A percentile compares a stretch with the other conserved stretches of the same genome.
Evolutionary conservation across 2,113 vertebrate species (phyloP).

Genomic region (Nibea coibor): DNA sequence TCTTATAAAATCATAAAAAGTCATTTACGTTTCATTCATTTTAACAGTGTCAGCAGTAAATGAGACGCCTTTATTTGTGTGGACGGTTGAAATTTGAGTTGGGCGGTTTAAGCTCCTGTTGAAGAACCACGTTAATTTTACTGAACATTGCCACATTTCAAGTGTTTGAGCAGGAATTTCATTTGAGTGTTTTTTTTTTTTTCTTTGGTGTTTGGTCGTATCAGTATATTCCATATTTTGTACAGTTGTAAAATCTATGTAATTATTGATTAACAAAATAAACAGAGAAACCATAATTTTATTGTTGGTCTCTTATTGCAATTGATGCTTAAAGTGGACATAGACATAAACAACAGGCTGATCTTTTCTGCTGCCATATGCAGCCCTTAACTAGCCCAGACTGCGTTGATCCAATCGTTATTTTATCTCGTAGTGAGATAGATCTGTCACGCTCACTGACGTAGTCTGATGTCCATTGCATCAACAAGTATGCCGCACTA

Average conservation of each 20-base stretch:
- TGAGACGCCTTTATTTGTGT: not conserved
- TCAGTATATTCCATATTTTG: not conserved
- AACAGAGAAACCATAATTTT: not conserved
- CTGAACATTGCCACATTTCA: not conserved
- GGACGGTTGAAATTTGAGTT: not conserved
- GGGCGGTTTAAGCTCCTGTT: not conserved
- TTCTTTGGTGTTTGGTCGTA: constrained; percentile 9
- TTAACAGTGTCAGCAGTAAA: not conserved
- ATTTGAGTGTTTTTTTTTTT: not conserved
- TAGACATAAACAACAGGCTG: too few relatives aligned
- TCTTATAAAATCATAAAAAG: too few relatives aligned
- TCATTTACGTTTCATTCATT: not conserved
- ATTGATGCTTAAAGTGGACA: not conserved
- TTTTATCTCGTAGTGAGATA: constrained; percentile 12
- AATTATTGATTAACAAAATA: constrained; percentile 18
- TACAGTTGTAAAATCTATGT: constrained; percentile 29
- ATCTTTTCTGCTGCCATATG: not conserved
- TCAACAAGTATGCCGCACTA: not conserved
- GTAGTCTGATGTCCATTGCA: not conserved
- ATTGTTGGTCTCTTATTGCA: not conserved
- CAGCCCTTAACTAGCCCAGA: not conserved
- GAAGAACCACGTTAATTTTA: not conserved
- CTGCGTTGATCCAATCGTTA: not conserved
- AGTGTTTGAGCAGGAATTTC: not conserved
- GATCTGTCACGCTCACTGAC: not conserved